A percentile compares a stretch with the other conserved stretches of the same genome.
phyloP scores from a whole-genome alignment of 2,888 invertebrate genomes.

The Oligia latruncula region DNA sequence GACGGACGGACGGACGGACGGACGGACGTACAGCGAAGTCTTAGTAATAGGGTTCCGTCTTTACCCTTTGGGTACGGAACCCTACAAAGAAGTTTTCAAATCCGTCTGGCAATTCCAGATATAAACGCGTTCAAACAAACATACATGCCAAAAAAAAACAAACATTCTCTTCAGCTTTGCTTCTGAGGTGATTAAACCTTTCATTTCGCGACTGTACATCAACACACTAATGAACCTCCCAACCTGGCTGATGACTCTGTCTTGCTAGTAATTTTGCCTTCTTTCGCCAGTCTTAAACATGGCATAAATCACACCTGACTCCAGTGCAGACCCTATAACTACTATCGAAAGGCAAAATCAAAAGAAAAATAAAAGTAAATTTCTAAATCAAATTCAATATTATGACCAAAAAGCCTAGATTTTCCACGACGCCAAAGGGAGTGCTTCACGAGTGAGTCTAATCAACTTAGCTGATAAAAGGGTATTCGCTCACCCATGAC shows the following conservation, averaged over 20 bases:
- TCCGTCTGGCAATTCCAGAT: no score
- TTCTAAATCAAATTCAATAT: neutral
- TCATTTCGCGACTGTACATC: neutral
- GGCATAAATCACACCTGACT: neutral
- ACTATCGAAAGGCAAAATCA: neutral
- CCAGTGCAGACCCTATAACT: neutral
- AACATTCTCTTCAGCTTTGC: no score
- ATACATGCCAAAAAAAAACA: no score
- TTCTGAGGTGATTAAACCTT: no score
- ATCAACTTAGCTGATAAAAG: conserved; percentile 6
- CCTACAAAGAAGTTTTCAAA: no score
- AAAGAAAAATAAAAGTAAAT: neutral
- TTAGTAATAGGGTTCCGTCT: no score
- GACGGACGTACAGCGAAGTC: no score
- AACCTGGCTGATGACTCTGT: no score
- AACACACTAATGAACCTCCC: neutral
- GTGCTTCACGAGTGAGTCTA: neutral
- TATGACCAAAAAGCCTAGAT: neutral
- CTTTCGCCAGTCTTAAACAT: neutral
- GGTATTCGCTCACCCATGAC: neutral
- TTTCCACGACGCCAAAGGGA: neutral
- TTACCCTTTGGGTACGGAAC: no score
- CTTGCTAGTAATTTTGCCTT: neutral
- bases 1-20: no score
- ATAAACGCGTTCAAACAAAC: no score